Evolutionary conservation across 1,140 invertebrate genomes (phyloP), one percentile per base, ranked within the genome.

Genomic region (Caenorhabditis inopinata): DNA sequence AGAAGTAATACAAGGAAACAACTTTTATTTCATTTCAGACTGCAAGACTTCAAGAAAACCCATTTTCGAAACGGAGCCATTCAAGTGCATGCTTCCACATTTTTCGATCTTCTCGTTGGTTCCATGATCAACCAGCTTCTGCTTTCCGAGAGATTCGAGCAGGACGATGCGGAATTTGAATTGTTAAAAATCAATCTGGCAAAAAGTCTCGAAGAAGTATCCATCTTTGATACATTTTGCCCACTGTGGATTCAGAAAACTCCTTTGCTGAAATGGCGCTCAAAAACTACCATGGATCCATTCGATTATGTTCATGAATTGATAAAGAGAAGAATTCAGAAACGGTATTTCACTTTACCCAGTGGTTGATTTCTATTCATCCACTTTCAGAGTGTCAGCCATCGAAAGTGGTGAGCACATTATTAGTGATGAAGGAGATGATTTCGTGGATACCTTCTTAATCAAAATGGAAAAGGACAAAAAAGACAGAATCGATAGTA

Each of bases 91-190:
- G 47, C 79, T 1, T 27, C 25, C 3, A 27, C 73, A 1, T 76
- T 29, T n/a, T 48, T 82, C 47, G 68, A 82, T 23, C 42, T 80
- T 29, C 58, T 76, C 1, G 76, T 82, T n/a, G 74, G 78, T 7
- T 75, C 58, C n/a, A 82, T 82, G 29, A 82, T 82, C n/a, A 82
- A 82, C 53, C 73, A 32, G 9, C 12, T 82, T 9, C n/a, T 82
- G 4, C 29, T 76, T 68, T 46, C 38, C 6, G 51, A 82, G 16
- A 35, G 79, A 35, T 78, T 80, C 32, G 81, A 75, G 25, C 32
- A 81, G 62, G 27, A 76, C 21, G 25, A 68, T 49, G 38, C 77
- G 21, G 80, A 81, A 21, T 77, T 77, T 58, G 58, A 42, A 21
- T n/a, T 5, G 27, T 29, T 81, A 18, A 81, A 78, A 35, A 7